Conservation (phyloP, 2,888 invertebrate genomes). For the Zhuqinia jingwanae region DNA sequence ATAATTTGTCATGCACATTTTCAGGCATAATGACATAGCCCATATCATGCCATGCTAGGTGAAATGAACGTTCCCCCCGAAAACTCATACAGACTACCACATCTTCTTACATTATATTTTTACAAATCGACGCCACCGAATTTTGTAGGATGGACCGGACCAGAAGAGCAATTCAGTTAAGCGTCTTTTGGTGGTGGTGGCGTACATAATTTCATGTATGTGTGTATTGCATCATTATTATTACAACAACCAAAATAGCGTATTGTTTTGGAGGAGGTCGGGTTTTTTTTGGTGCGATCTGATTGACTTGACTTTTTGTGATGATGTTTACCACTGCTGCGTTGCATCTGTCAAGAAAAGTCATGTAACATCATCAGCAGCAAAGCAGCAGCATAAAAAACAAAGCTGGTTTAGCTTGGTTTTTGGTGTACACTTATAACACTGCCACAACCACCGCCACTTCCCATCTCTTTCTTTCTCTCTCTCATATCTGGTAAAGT, state of each 20-base stretch:
- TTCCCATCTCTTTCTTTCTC: neutral
- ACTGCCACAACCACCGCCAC: neutral
- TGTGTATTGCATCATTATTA: constrained; percentile 45
- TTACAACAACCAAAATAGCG: constrained; percentile 44
- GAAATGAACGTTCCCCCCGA: neutral
- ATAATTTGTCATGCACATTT: constrained; percentile 65
- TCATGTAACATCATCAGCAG: constrained; percentile 33
- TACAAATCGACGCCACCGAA: neutral
- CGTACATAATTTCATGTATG: too few species aligned
- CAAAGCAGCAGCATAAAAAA: neutral
- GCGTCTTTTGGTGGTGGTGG: neutral
- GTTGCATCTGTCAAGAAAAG: constrained; percentile 65
- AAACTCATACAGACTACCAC: neutral
- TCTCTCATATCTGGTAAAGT: neutral
- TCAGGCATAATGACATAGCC: constrained; percentile 43
- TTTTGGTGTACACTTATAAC: neutral
- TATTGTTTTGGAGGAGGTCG: constrained; percentile 39
- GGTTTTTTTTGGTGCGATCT: constrained; percentile 10
- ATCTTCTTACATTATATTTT: neutral
- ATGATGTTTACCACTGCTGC: constrained; percentile 35
- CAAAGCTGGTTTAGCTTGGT: neutral
- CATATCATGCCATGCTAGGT: neutral
- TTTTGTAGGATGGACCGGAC: neutral
- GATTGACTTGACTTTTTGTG: constrained; percentile 37
- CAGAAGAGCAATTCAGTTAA: neutral